Base-by-base conservation (phyloP, 2,797 vertebrate genomes). In the Alauda arvensis region DNA sequence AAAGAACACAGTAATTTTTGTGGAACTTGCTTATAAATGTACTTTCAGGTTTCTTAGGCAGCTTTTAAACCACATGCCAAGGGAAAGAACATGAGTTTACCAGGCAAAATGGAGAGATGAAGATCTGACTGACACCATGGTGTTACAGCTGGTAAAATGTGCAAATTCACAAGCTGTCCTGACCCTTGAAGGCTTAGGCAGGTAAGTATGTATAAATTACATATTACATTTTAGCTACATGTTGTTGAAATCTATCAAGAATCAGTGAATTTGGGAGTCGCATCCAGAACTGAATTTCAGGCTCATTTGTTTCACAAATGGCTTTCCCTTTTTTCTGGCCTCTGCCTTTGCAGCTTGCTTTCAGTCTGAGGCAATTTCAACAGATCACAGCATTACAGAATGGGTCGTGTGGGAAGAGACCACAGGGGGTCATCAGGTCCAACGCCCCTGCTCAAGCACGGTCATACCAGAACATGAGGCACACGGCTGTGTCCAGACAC, bases 101-200 rank as follows among this genome's bases (percentile, higher is more conserved):
- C 1, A 6, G 9, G 28, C 3, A 2, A 84, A 69, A 82, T 1
- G 6, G 14, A 79, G 57, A 67, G 86, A 66, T 3, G 3, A 88
- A 61, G 46, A 57, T 56, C 8, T 65, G 69, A 61, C 21, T 53
- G 40, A 48, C 59, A 77, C 26, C 7, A 21, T 0, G 7, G 29
- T 31, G 49, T 31, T 29, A 52, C 0, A 63, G 23, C n/a, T 43
- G 28, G 18, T 13, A 59, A 0, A 0, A 61, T 18, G n/a, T 4
- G 76, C 14, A 82, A 80, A 82, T 53, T 76, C 75, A 62, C 34
- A 79, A 67, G 18, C 31, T n/a, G 21, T 23, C 39, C 52, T 56
- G 37, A 75, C 55, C 29, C 34, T 40, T 31, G 29, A 63, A 66
- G 60, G 42, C 49, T 72, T 52, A 45, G 8, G 31, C 37, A 79